Conservation (phyloP, 2,888 invertebrate genomes). For the Aspidiotus destructor region DNA sequence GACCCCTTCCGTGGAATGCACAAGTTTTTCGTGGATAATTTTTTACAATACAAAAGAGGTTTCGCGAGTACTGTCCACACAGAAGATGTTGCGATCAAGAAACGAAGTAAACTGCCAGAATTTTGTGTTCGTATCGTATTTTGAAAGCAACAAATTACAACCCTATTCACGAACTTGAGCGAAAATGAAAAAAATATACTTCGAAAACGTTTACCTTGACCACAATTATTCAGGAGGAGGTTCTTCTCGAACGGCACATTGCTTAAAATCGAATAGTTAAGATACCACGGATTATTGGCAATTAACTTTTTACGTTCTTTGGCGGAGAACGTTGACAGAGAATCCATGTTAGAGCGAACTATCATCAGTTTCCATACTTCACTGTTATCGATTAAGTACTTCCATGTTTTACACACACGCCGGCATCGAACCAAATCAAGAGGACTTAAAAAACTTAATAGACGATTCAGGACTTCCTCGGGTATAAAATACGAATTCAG, state of each 20-base stretch:
- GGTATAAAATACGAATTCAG: slow-evolving; percentile 4
- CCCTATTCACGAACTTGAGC: background rate
- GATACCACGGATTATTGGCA: slow-evolving; percentile 27
- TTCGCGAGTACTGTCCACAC: no score
- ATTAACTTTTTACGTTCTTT: slow-evolving; percentile 12
- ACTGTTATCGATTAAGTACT: slow-evolving; percentile 29
- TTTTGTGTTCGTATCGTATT: no score
- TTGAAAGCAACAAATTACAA: background rate
- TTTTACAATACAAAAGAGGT: no score
- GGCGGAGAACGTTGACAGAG: slow-evolving; percentile 8
- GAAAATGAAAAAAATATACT: background rate
- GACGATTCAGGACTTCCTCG: slow-evolving; percentile 18
- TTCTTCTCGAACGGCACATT: slow-evolving; percentile 35
- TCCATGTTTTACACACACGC: slow-evolving; percentile 31
- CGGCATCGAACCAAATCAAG: slow-evolving; percentile 21
- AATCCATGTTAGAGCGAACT: slow-evolving; percentile 7
- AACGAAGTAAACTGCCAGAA: no score
- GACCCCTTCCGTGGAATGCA: no score
- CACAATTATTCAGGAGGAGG: slow-evolving; percentile 34
- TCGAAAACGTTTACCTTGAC: slow-evolving; percentile 33
- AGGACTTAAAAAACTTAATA: slow-evolving; percentile 20
- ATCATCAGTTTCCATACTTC: slow-evolving; percentile 20
- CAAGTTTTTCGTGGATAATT: no score
- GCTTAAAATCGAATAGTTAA: slow-evolving; percentile 32
- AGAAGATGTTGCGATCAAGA: no score